These are phyloP conservation scores for Drosophila chauvacae DNA, from an alignment of 1,140 invertebrate genomes.

Conservation along the genomic window DNA sequence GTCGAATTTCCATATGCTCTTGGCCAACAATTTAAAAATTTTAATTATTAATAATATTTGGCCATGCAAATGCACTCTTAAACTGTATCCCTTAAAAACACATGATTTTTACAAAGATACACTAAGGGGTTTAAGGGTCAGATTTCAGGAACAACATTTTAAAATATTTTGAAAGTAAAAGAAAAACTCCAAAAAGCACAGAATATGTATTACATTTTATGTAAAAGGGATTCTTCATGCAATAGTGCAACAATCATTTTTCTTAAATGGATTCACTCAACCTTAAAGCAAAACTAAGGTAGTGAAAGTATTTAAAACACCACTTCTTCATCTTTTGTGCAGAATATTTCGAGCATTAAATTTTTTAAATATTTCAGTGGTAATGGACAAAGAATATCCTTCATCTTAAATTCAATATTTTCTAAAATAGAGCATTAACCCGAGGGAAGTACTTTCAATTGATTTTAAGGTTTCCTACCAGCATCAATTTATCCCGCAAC, in stretches of 20 bases:
- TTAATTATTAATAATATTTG: neutral
- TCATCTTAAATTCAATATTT: neutral
- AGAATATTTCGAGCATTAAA: neutral
- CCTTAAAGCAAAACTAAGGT: neutral
- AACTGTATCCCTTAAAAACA: too few species aligned
- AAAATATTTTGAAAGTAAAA: neutral
- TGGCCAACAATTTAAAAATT: too few species aligned
- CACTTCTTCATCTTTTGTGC: too few species aligned
- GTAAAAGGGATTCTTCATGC: too few species aligned
- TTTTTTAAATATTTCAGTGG: neutral
- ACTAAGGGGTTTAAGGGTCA: neutral
- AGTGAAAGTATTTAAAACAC: neutral
- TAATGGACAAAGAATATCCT: neutral
- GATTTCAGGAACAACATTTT: neutral
- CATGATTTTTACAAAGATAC: too few species aligned
- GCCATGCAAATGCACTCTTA: too few species aligned
- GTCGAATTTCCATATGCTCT: constrained; percentile 26
- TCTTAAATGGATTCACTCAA: neutral
- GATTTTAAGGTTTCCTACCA: constrained; percentile 32
- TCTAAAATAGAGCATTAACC: constrained; percentile 14
- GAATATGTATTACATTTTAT: too few species aligned
- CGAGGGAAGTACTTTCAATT: constrained; percentile 20
- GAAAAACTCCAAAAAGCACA: too few species aligned
- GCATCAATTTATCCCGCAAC: constrained; percentile 33
- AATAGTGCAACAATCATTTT: neutral